A percentile compares a stretch with the other conserved stretches of the same genome.
Evolutionary conservation across 1,140 invertebrate species (phyloP).

Genomic region (Magallana gigas): DNA sequence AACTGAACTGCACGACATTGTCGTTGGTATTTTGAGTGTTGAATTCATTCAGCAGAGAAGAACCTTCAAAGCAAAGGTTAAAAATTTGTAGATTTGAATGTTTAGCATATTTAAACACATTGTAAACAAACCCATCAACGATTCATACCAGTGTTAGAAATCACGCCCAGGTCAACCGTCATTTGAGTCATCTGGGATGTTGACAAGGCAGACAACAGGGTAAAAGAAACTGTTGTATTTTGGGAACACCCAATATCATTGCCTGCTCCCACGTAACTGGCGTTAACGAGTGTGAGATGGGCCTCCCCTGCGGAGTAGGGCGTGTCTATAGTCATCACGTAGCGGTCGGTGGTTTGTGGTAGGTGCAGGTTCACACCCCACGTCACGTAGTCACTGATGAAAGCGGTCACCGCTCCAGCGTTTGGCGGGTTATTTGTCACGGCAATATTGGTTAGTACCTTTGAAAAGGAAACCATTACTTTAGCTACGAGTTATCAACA

Average conservation of each 20-base stretch:
- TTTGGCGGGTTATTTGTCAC: slow-evolving; percentile 15
- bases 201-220: not conserved
- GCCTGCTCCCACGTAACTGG: not conserved
- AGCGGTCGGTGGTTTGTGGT: slow-evolving; percentile 40
- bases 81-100: not conserved
- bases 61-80: not conserved
- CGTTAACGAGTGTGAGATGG: slow-evolving; percentile 35
- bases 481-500: not conserved
- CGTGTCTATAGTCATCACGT: not conserved
- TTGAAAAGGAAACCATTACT: not conserved
- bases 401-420: not conserved
- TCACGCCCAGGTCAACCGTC: slow-evolving; percentile 16
- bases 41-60: not conserved
- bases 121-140: no score
- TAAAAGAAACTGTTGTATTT: not conserved
- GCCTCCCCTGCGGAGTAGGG: slow-evolving; percentile 20
- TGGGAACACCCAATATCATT: slow-evolving; percentile 10
- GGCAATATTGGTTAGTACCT: not conserved
- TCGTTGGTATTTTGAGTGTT: not conserved
- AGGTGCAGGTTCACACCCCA: slow-evolving; percentile 40
- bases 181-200: slow-evolving; percentile 34
- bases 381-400: slow-evolving; percentile 9
- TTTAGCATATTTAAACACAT: no score
- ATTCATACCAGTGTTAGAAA: slow-evolving; percentile 40
- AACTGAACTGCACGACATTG: not conserved